Percentiles rank a stretch among this genome's conserved stretches.
phyloP scores from a whole-genome alignment of 2,797 vertebrate genomes.

The Iguana delicatissima region DNA sequence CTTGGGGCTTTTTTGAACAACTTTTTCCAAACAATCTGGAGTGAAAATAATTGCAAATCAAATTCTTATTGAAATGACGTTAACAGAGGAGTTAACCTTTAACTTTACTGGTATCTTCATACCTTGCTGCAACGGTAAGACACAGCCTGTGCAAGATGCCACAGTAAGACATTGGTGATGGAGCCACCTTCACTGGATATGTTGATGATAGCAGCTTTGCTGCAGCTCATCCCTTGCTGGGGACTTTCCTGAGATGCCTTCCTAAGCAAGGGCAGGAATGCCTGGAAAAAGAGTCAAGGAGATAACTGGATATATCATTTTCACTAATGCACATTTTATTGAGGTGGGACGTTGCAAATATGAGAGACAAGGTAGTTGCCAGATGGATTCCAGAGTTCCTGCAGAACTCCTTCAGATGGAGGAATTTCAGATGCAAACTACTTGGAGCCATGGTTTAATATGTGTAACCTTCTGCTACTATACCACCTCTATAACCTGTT shows the following conservation, averaged over 20 bases:
- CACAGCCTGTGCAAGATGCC: neutral
- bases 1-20: too few species aligned
- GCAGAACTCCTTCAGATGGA: neutral
- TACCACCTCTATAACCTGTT: too few species aligned
- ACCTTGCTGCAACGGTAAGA: constrained; percentile 74
- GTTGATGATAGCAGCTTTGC: constrained; percentile 75
- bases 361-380: neutral
- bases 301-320: neutral
- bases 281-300: neutral
- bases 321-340: too few species aligned
- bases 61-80: neutral
- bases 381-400: neutral
- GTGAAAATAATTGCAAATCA: neutral
- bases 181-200: constrained; percentile 66
- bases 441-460: neutral
- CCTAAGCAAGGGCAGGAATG: constrained; percentile 19
- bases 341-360: too few species aligned
- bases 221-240: constrained; percentile 62
- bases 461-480: too few species aligned
- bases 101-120: neutral
- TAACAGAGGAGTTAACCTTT: neutral
- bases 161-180: constrained; percentile 17
- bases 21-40: neutral
- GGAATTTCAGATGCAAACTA: too few species aligned
- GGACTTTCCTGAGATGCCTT: constrained; percentile 34